phyloP scores from a whole-genome alignment of 92 coral and sea anemone species.

The Porites lobata region DNA sequence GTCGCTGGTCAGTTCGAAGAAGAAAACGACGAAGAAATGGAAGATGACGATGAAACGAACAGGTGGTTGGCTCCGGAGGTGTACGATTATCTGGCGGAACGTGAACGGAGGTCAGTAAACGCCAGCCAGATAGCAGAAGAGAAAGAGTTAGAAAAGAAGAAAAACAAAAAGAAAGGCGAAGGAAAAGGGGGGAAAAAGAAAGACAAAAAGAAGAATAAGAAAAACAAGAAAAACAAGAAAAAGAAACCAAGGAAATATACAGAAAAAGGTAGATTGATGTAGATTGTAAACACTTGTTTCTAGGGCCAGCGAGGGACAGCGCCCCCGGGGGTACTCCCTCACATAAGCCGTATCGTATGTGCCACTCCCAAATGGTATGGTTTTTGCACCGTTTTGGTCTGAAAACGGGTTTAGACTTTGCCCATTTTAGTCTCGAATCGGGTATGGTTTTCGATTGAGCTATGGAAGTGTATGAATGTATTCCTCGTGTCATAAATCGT shows the following conservation, averaged over 20 bases:
- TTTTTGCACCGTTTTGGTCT: no score
- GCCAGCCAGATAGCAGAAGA: not conserved
- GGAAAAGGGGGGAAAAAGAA: not conserved
- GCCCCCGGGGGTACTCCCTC: no score
- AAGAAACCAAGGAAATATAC: not conserved
- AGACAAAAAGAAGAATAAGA: not conserved
- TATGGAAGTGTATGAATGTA: no score
- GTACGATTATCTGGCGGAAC: constrained; percentile 5
- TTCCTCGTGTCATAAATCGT: no score
- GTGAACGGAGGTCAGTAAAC: not conserved
- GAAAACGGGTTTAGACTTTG: no score
- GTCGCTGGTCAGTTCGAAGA: not conserved
- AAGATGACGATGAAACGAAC: not conserved
- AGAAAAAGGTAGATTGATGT: constrained; percentile 5
- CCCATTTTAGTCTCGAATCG: no score
- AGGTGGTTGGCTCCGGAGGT: constrained; percentile 7
- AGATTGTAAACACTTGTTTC: no score
- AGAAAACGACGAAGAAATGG: constrained; percentile 21
- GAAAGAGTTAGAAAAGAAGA: not conserved
- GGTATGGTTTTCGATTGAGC: no score
- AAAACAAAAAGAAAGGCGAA: not conserved
- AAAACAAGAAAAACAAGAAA: not conserved
- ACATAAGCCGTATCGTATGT: no score
- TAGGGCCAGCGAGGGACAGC: no score
- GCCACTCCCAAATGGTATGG: no score